These are phyloP conservation scores for Poecilia picta DNA, from an alignment of 2,797 vertebrate species.

Conservation along the genomic window DNA sequence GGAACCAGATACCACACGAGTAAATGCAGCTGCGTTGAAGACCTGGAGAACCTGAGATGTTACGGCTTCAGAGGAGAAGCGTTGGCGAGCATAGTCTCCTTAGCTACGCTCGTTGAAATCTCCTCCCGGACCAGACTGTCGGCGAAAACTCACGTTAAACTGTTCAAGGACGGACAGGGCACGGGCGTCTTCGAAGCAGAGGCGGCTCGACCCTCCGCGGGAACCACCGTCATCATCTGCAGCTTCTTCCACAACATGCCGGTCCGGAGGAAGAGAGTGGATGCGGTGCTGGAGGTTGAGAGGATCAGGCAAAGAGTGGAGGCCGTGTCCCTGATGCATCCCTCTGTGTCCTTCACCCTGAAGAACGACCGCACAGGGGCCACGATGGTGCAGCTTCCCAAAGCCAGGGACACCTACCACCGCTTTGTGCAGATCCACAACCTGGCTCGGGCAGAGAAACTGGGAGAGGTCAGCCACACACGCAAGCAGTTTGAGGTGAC, in stretches of 20 bases:
- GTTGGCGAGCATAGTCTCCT: conserved; percentile 87
- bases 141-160: conserved; percentile 86
- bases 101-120: conserved; percentile 89
- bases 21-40: conserved; percentile 86
- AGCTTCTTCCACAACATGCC: conserved; percentile 94
- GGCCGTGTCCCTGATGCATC: conserved; percentile 90
- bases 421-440: conserved; percentile 93
- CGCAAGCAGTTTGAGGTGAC: conserved; percentile 83
- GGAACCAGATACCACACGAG: conserved; percentile 91
- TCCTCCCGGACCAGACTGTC: conserved; percentile 84
- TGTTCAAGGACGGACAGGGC: conserved; percentile 86
- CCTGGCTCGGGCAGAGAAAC: conserved; percentile 85
- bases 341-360: conserved; percentile 90
- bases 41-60: conserved; percentile 86
- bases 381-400: conserved; percentile 91
- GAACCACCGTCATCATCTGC: conserved; percentile 89
- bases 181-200: conserved; percentile 84
- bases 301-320: conserved; percentile 90
- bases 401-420: conserved; percentile 86
- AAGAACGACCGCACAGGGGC: conserved; percentile 88
- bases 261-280: conserved; percentile 89
- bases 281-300: conserved; percentile 88
- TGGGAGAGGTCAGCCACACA: conserved; percentile 83
- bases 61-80: conserved; percentile 95
- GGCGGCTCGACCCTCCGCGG: conserved; percentile 83